These are phyloP conservation scores for Montifringilla adamsi DNA, from an alignment of 2,113 vertebrate genomes.

Conservation along the genomic window DNA sequence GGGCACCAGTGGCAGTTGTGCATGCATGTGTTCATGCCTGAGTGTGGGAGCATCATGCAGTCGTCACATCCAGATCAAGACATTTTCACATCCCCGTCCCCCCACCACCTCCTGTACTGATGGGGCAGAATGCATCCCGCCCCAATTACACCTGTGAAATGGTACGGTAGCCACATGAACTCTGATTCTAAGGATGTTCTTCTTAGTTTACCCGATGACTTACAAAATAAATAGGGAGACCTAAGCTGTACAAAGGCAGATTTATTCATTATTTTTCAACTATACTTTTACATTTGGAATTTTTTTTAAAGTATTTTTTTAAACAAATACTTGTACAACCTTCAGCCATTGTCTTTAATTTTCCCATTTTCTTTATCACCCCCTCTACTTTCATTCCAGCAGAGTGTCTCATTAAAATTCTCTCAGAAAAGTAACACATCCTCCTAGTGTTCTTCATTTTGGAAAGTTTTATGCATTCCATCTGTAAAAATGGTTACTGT, in stretches of 20 bases:
- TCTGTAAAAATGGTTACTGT: slow-evolving; percentile 44
- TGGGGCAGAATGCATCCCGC: background rate
- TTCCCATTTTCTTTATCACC: slow-evolving; percentile 11
- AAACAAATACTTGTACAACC: slow-evolving; percentile 37
- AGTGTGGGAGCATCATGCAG: background rate
- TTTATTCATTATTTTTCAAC: slow-evolving; percentile 29
- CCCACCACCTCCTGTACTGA: too few species aligned
- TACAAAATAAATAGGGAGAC: slow-evolving; percentile 36
- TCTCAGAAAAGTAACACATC: slow-evolving; percentile 56
- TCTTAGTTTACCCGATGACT: background rate
- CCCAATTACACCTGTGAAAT: background rate
- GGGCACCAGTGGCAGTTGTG: background rate
- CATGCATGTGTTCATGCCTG: rapidly evolving
- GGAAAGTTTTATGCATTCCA: slow-evolving; percentile 52
- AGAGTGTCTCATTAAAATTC: background rate
- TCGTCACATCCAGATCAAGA: background rate
- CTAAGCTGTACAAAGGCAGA: slow-evolving; percentile 43
- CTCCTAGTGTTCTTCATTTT: slow-evolving; percentile 22
- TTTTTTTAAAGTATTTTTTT: background rate
- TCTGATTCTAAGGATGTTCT: slow-evolving; percentile 3
- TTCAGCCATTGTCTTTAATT: background rate
- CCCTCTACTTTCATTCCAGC: background rate
- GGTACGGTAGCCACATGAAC: rapidly evolving
- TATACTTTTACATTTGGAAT: background rate
- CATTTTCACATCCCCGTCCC: background rate